Percentiles rank a stretch among this genome's conserved stretches.
Conservation (phyloP, 2,888 invertebrate species). For the Hyalella azteca region DNA sequence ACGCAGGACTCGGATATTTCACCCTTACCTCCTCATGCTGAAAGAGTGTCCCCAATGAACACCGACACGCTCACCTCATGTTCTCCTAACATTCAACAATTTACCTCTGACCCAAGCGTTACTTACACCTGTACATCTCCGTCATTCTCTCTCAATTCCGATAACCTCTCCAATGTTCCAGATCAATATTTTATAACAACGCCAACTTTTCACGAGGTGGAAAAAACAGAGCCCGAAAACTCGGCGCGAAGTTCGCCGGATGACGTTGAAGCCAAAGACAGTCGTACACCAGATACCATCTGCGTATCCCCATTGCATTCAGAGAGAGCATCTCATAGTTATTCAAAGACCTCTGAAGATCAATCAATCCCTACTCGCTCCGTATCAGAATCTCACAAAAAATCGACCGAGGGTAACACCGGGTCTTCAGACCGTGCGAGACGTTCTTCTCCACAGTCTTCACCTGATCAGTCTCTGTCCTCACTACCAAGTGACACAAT, state of each 20-base stretch:
- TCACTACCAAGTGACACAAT: conserved; percentile 53
- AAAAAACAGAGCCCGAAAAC: background rate
- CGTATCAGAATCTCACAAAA: conserved; percentile 26
- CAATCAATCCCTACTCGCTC: background rate
- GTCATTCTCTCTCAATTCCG: background rate
- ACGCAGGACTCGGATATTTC: conserved; percentile 50
- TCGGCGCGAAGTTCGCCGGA: background rate
- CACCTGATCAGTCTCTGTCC: conserved; percentile 49
- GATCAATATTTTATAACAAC: background rate
- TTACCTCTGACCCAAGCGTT: conserved; percentile 9
- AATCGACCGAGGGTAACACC: conserved; percentile 41
- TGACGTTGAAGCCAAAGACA: conserved; percentile 11
- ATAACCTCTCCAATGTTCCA: background rate
- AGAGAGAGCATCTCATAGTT: background rate
- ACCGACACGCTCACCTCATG: conserved; percentile 43
- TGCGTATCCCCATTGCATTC: conserved; percentile 13
- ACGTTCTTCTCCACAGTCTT: conserved; percentile 43
- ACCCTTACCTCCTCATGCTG: conserved; percentile 50
- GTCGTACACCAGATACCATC: conserved; percentile 15
- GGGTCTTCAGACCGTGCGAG: conserved; percentile 27
- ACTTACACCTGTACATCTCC: conserved; percentile 13
- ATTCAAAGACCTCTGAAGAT: conserved; percentile 11
- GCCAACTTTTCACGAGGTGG: background rate
- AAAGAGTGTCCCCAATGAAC: conserved; percentile 45
- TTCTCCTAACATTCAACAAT: conserved; percentile 1